Percentiles rank a stretch among this genome's conserved stretches.
Conservation (phyloP, 2,797 vertebrate genomes). For the Amphiprion clarkii region DNA sequence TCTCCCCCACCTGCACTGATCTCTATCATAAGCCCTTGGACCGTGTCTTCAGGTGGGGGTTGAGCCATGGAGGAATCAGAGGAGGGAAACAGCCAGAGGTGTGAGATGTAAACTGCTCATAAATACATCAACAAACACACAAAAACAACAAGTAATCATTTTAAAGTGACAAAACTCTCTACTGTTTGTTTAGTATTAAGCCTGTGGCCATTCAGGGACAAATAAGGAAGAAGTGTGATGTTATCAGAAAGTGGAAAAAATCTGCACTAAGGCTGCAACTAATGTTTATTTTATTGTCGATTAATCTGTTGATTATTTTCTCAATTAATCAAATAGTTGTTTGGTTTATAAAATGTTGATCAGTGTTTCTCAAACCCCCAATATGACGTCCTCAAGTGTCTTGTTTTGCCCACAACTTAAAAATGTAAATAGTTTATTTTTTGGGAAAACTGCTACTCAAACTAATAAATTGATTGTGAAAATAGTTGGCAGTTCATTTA, state of each 20-base stretch:
- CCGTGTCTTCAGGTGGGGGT: slow-evolving; percentile 56
- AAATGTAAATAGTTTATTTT: no score
- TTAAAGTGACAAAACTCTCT: not conserved
- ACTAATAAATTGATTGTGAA: no score
- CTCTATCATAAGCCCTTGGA: slow-evolving; percentile 76
- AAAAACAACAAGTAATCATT: not conserved
- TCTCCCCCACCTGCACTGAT: slow-evolving; percentile 77
- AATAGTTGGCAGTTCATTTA: no score
- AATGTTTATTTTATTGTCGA: no score
- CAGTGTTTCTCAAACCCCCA: no score
- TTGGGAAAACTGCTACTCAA: no score
- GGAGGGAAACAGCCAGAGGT: not conserved
- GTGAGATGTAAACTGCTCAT: not conserved
- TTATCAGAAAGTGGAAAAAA: not conserved
- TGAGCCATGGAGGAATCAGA: slow-evolving; percentile 39
- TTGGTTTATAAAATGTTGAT: no score
- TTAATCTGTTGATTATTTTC: no score
- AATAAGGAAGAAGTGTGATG: not conserved
- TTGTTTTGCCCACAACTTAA: no score
- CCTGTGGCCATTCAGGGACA: not conserved
- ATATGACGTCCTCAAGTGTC: no score
- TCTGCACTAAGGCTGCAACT: not conserved
- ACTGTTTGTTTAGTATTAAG: not conserved
- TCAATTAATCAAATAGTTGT: no score
- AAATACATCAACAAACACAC: not conserved